Percentiles rank a stretch among this genome's conserved stretches.
phyloP scores from a whole-genome alignment of 2,888 invertebrate species.

The Eupithecia vulgata region DNA sequence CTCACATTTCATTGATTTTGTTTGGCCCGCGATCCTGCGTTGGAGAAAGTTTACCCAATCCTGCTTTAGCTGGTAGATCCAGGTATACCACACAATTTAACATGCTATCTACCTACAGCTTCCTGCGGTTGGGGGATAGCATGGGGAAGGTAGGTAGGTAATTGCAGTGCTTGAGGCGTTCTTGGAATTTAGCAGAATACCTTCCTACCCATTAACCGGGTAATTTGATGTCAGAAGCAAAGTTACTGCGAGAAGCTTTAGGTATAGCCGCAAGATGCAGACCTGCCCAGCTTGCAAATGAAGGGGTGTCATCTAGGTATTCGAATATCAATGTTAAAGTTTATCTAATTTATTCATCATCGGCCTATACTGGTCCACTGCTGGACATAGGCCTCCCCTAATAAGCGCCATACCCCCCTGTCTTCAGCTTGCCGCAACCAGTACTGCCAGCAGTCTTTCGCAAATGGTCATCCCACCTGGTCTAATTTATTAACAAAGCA shows the following conservation, averaged over 20 bases:
- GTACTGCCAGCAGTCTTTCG: no score
- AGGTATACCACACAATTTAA: background rate
- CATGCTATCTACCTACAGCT: background rate
- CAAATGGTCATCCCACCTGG: no score
- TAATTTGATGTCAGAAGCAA: background rate
- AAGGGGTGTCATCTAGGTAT: background rate
- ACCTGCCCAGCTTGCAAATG: background rate
- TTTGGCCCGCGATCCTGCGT: no score
- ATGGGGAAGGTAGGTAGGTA: background rate
- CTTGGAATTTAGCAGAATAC: background rate
- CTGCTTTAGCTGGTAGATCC: background rate
- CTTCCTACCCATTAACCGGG: background rate
- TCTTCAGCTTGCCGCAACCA: no score
- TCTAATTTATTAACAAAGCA: no score
- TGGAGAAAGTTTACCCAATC: background rate
- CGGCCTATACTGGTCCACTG: no score
- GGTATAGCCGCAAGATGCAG: background rate
- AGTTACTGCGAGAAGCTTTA: background rate
- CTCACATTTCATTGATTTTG: background rate
- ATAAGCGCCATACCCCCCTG: no score
- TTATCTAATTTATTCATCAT: no score
- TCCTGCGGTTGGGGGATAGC: background rate
- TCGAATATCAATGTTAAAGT: no score
- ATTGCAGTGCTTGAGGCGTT: background rate
- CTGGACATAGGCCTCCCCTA: no score